Evolutionary conservation across 2,888 invertebrate genomes (phyloP), one percentile per base, ranked within the genome.

Genomic region (Oscheius myriophilus): DNA sequence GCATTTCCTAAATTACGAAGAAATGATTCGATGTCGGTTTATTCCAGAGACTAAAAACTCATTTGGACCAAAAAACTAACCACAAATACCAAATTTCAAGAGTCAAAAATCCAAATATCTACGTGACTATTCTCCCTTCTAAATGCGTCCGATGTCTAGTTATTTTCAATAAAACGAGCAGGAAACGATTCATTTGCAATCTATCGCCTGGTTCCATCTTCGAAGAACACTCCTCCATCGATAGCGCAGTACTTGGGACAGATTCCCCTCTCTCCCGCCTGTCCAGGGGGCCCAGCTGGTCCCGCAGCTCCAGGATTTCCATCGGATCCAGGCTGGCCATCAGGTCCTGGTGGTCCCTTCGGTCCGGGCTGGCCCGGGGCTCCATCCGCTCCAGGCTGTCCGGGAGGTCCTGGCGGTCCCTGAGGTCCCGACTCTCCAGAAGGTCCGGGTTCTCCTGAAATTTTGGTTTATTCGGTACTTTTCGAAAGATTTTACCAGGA

Each of bases 181-280:
- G 9, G 33, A 6, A 33, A 9, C 33, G 4, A 33, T 33, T 33
- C 9, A 33, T 33, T 9, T 33, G 3, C 33, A 9, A 49, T 49
- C 49, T 73, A 78, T 61, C 79, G 76, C 39, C 79, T 69, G 25
- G 82, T 82, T 75, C 83, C 83, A 72, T 83, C 82, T 72, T 83
- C 81, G 78, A 81, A 81, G 81, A 81, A 81, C 54, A 81, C 78
- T 69, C 80, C 80, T 46, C 80, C 80, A 59, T 80, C 80, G 72
- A 79, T 78, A 64, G 79, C 78, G 73, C 79, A 80, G 73, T 82
- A 78, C 45, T 66, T 61, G 52, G 51, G 74, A 54, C 74, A 74
- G 74, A 74, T 74, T 68, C 74, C 74, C 66, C 45, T 41, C 42
- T 58, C 59, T 58, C 59, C 59, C 11, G 41, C n/a, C 14, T 18